Evolutionary conservation across 2,888 invertebrate genomes (phyloP), one percentile per base, ranked within the genome.

Genomic region (Drosophila subquinaria): DNA sequence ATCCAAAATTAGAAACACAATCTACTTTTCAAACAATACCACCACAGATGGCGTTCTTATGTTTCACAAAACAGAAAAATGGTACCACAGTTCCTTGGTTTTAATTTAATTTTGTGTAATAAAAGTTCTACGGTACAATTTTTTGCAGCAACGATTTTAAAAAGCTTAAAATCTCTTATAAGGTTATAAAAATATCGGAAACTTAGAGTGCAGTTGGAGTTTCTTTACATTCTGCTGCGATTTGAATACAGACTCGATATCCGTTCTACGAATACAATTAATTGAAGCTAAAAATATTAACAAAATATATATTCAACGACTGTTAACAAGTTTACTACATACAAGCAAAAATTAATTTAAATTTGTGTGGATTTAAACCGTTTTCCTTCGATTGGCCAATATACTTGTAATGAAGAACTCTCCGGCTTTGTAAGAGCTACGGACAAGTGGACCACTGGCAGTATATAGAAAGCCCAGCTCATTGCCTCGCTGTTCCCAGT

Each of bases 351-450:
- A 40, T 59, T 36, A 3, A 6, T 43, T 36, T 8, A 10, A 9
- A 48, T 57, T 61, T 13, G 3, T n/a, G 1, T 9, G 13, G 8
- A 6, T 4, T 38, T 55, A 72, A 20, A 68, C 48, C 8, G 62
- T 45, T 33, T 81, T 83, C 17, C 70, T 77, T 10, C 95, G 93
- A 76, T 94, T 95, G 66, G 95, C 95, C 57, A 98, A 92, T 78
- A 98, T 95, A 90, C 97, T 97, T 2, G 96, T 94, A 20, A 98
- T 96, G 90, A 97, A 97, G 93, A 96, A 97, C 94, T 98, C 98
- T 3, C 99, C 99, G n/a, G 99, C 99, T 92, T 98, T 96, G 90
- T 99, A 99, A 0, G 99, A 99, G 61, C 98, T 98, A 43, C 99
- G 93, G 0, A 99, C 99, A 8, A 99, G 94, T 0, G 99, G 99